Evolutionary conservation across 1,140 invertebrate species (phyloP).

Genomic region (Coelopa frigida): DNA sequence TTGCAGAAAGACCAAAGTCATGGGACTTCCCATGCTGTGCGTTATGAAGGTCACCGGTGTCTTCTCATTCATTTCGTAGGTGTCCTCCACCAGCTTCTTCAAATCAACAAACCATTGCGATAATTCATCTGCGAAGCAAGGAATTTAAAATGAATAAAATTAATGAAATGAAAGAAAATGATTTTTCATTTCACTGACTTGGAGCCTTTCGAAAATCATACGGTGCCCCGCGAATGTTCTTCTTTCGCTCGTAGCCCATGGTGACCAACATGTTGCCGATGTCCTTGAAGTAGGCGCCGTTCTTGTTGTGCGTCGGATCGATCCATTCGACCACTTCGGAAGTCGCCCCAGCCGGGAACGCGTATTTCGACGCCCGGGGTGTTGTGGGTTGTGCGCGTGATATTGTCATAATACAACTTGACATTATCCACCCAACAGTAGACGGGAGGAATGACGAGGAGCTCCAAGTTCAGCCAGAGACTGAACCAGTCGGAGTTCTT

Average conservation of each 20-base stretch:
- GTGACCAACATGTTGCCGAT: slow-evolving; percentile 73
- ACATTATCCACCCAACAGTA: slow-evolving; percentile 98
- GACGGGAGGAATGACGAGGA: slow-evolving; percentile 82
- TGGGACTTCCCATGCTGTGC: slow-evolving; percentile 94
- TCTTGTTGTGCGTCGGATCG: slow-evolving; percentile 72
- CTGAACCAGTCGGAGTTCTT: slow-evolving; percentile 82
- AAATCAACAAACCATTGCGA: slow-evolving; percentile 73
- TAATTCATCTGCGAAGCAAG: slow-evolving; percentile 86
- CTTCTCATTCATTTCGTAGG: slow-evolving; percentile 72
- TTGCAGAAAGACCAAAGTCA: slow-evolving; percentile 81
- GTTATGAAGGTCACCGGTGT: slow-evolving; percentile 73
- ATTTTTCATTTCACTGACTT: slow-evolving; percentile 69
- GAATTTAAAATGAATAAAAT: no score
- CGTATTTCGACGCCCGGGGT: slow-evolving; percentile 80
- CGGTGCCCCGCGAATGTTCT: slow-evolving; percentile 82
- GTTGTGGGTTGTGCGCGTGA: slow-evolving; percentile 75
- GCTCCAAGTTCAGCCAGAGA: slow-evolving; percentile 91
- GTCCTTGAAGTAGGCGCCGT: slow-evolving; percentile 80
- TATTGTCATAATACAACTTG: slow-evolving; percentile 79
- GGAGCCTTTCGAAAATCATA: slow-evolving; percentile 96
- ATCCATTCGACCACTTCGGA: slow-evolving; percentile 85
- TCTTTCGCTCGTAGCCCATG: slow-evolving; percentile 74
- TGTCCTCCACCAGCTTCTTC: slow-evolving; percentile 76
- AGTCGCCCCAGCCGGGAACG: slow-evolving; percentile 84
- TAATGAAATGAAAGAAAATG: slow-evolving; percentile 13